Conservation (phyloP, 2,797 vertebrate genomes). For the Hemitrygon akajei region DNA sequence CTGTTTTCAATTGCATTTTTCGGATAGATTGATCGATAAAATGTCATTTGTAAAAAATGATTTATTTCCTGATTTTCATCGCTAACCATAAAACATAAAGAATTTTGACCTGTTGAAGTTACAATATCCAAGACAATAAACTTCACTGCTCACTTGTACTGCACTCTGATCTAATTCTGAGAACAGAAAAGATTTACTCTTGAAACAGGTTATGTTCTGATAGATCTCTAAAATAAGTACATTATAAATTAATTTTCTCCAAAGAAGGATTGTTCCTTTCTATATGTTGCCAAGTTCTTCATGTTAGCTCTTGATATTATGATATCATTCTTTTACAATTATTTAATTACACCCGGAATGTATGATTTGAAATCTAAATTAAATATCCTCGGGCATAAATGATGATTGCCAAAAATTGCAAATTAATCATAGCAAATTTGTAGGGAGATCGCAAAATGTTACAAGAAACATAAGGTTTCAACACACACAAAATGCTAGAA, state of each 20-base stretch:
- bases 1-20: not conserved
- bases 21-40: not conserved
- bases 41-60: not conserved
- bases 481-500: too few species aligned
- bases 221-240: not conserved
- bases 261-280: not conserved
- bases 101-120: not conserved
- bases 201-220: not conserved
- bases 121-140: not conserved
- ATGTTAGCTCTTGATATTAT: not conserved
- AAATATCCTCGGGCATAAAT: not conserved
- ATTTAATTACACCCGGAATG: not conserved
- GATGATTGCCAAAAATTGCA: not conserved
- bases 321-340: not conserved
- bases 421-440: not conserved
- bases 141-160: not conserved
- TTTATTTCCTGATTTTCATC: not conserved
- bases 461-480: too few species aligned
- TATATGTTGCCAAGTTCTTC: not conserved
- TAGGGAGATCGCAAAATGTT: too few species aligned
- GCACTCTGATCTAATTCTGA: not conserved
- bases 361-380: not conserved
- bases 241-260: not conserved
- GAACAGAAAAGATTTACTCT: not conserved
- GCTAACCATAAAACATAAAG: not conserved